Conservation (phyloP, 1,140 invertebrate genomes). For the Hetaerina americana region DNA sequence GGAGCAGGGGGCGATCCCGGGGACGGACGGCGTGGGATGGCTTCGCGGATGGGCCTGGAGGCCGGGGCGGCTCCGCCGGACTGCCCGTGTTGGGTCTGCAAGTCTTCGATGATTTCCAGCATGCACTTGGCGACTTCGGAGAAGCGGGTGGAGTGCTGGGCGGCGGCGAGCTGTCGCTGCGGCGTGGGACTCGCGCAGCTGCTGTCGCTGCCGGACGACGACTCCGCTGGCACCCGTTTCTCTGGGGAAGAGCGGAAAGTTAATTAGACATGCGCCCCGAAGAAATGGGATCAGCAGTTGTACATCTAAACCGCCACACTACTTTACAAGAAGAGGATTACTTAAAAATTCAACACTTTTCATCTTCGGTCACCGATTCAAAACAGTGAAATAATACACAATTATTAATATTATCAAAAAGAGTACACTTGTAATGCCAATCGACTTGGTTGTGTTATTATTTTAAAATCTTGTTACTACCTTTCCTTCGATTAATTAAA, state of each 20-base stretch:
- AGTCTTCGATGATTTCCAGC: conserved; percentile 26
- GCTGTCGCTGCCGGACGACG: conserved; percentile 15
- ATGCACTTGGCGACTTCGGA: conserved; percentile 26
- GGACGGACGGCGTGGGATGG: not conserved
- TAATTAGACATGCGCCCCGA: not conserved
- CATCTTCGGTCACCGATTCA: too few relatives aligned
- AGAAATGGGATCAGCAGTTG: too few relatives aligned
- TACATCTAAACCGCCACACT: too few relatives aligned
- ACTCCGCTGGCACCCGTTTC: conserved; percentile 1
- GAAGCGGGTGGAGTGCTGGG: conserved; percentile 15
- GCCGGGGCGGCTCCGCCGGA: conserved; percentile 3
- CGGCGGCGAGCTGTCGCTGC: not conserved
- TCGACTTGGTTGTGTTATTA: too few relatives aligned
- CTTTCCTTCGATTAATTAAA: too few relatives aligned
- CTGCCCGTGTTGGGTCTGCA: conserved; percentile 17
- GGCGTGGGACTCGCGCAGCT: conserved; percentile 13
- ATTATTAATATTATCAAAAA: too few relatives aligned
- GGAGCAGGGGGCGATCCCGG: not conserved
- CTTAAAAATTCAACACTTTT: too few relatives aligned
- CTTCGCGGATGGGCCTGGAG: not conserved
- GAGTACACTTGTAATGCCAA: too few relatives aligned
- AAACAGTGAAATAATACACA: too few relatives aligned
- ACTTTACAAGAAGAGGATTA: too few relatives aligned
- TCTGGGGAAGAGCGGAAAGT: conserved; percentile 9
- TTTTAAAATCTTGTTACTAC: too few relatives aligned